These are phyloP conservation scores for Aphelocoma californica DNA, from an alignment of 2,797 vertebrate genomes.

Conservation along the genomic window DNA sequence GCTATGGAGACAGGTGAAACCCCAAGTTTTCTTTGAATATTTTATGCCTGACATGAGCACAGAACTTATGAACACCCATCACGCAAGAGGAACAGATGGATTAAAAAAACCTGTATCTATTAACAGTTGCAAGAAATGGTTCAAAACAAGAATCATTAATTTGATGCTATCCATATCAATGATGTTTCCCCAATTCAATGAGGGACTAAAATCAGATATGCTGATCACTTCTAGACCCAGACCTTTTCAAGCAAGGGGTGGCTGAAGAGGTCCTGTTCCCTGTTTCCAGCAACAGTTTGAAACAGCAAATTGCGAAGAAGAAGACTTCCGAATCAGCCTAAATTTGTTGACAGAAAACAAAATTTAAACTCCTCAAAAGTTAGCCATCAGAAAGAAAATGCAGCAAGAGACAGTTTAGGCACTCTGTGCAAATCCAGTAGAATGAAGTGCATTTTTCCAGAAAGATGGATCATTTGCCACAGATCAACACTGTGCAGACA, in stretches of 20 bases:
- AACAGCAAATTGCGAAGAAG: neutral
- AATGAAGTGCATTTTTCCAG: neutral
- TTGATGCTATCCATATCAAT: neutral
- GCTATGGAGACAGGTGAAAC: neutral
- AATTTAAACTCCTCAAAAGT: neutral
- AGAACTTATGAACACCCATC: neutral
- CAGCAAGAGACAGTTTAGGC: neutral
- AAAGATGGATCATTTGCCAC: fast-evolving
- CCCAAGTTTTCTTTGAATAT: neutral
- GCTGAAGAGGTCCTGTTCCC: neutral
- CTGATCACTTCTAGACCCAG: neutral
- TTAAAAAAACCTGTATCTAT: neutral
- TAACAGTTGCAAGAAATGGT: neutral
- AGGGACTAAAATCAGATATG: neutral
- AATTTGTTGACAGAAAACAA: neutral
- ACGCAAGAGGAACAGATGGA: neutral
- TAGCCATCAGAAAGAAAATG: neutral
- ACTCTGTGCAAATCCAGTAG: neutral
- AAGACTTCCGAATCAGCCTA: neutral
- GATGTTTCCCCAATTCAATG: neutral
- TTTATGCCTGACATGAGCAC: neutral
- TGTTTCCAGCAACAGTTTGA: neutral
- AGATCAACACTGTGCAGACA: neutral
- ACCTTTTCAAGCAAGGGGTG: neutral
- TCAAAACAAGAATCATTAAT: neutral